Evolutionary conservation across 35 echinoderm and acorn worm genomes (phyloP), one percentile per base, ranked within the genome.

Genomic region (Acanthaster planci): DNA sequence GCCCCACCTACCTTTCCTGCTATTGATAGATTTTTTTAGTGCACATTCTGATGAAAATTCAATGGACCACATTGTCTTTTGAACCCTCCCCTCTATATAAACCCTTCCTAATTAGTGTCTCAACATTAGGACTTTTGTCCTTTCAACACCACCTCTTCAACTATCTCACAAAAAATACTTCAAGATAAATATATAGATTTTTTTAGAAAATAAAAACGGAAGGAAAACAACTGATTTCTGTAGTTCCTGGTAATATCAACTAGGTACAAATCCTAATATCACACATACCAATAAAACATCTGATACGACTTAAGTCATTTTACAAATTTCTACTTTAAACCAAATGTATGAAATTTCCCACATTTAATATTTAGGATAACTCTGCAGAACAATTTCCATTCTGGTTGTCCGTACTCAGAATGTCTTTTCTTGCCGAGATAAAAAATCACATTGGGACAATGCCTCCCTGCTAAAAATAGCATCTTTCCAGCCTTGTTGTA

Each of bases 241-340:
- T 14, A 72, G 22, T 72, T 72, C 10, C 34, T 72, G 64, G 64
- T 34, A 72, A 3, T 72, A 34, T 72, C 64, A 72, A 72, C 64
- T 72, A 72, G 64, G 64, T 26, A 72, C 30, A 26, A 59, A 72
- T 72, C 64, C 64, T 29, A 72, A 72, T 72, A 29, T 72, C 64
- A 72, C 34, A 34, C 64, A 35, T 72, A 72, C 64, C 64, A 35
- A 72, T 72, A 12, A 47, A 47, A 47, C 42, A 47, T 47, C 12
- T 12, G 12, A 47, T 47, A 47, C n/a, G 12, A 47, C 42, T 47
- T 12, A 72, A 72, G 30, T 7, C 10, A 31, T 34, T 72, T 72
- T 35, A 34, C 64, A 31, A 35, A 68, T 68, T 34, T 72, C 26
- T 31, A 26, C 64, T 31, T 26, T 26, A 72, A 72, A 72, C 34